phyloP scores from a whole-genome alignment of 2,113 vertebrate species.

The Gorsachius goisagi region DNA sequence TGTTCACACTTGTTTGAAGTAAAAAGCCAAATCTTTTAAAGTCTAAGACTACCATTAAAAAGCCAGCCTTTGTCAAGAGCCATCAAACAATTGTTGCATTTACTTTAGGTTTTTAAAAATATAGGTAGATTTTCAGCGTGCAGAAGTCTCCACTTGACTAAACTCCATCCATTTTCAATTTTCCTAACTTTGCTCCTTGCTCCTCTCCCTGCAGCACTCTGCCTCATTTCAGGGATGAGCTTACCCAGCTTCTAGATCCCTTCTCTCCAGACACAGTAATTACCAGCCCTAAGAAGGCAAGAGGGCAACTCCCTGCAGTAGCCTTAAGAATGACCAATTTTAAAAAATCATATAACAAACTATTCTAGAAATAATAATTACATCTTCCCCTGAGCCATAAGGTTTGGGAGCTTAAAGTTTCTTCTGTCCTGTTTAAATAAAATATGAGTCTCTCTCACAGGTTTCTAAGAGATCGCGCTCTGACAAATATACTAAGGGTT shows the following conservation, averaged over 20 bases:
- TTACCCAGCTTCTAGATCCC: background rate
- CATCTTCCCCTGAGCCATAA: background rate
- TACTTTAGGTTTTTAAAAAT: background rate
- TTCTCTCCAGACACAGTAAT: background rate
- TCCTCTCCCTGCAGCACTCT: accelerated
- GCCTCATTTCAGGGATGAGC: background rate
- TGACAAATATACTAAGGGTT: background rate
- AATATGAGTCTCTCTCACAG: background rate
- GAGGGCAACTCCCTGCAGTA: background rate
- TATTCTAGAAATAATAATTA: background rate
- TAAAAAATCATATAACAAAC: background rate
- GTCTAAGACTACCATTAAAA: background rate
- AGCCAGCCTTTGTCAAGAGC: background rate
- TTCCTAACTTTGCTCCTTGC: background rate
- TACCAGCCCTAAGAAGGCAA: background rate
- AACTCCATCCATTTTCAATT: background rate
- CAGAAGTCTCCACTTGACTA: background rate
- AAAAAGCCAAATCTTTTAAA: background rate
- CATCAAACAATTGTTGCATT: background rate
- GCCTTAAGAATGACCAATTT: background rate
- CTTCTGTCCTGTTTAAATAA: background rate
- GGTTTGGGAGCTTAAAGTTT: background rate
- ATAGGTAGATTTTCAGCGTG: background rate
- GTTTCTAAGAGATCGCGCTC: background rate
- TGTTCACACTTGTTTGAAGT: background rate